Conservation (phyloP, 2,797 vertebrate genomes). For the Xenopus petersii region DNA sequence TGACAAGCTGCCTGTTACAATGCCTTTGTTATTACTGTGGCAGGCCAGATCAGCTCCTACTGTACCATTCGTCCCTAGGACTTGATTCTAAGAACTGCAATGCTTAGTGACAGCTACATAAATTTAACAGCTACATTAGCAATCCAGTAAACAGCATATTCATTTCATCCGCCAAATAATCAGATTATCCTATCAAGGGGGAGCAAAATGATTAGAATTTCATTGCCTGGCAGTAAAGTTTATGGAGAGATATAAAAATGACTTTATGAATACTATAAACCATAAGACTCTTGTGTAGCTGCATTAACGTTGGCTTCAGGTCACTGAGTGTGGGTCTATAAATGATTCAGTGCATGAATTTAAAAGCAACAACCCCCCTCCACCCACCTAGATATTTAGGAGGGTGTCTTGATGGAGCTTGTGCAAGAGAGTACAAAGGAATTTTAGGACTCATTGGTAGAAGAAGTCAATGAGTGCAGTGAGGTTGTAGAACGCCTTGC, state of each 20-base stretch:
- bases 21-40: not conserved
- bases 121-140: slow-evolving; percentile 43
- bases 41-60: slow-evolving; percentile 8
- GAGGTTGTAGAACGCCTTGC: no score
- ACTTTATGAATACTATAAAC: slow-evolving; percentile 45
- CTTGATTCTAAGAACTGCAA: slow-evolving; percentile 21
- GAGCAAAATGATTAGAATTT: slow-evolving; percentile 47
- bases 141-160: slow-evolving; percentile 47
- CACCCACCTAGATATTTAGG: no score
- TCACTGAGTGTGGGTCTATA: slow-evolving; percentile 23
- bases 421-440: no score
- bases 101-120: slow-evolving; percentile 28
- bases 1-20: not conserved
- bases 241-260: slow-evolving; percentile 46
- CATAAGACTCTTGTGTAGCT: slow-evolving; percentile 25
- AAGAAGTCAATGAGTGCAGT: no score
- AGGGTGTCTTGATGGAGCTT: no score
- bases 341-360: slow-evolving; percentile 1
- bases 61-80: slow-evolving; percentile 8
- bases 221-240: slow-evolving; percentile 45
- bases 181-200: slow-evolving; percentile 47
- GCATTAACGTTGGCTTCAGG: slow-evolving; percentile 24
- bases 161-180: slow-evolving; percentile 44
- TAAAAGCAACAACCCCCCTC: no score
- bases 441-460: no score